Evolutionary conservation across 2,888 invertebrate species (phyloP), one percentile per base, ranked within the genome.

Genomic region (Epistrophe grossulariae): DNA sequence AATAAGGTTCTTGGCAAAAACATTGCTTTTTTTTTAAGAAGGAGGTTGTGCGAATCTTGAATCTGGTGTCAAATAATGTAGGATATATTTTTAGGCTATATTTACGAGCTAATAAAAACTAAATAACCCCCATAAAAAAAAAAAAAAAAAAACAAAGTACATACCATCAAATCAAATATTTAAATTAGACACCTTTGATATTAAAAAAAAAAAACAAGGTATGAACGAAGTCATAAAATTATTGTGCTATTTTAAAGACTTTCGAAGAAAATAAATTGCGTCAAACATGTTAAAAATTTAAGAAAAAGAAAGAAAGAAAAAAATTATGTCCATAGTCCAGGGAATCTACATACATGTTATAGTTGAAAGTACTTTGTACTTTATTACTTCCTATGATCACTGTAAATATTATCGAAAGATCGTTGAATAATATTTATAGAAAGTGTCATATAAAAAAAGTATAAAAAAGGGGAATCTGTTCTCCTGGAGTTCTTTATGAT

Each of bases 131-230:
- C 66, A 35, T 35, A 48, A 66, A 55, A 31, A 52, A 10, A 40
- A n/a, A 24, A 48, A 66, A 52, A 28, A 52, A 13, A 43, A 17
- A 28, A n/a, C 9, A 48, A 35, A 17, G 17, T 45, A 66, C 11
- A 7, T 35, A 8, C 66, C 31, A 66, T 66, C 48, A 66, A 66
- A 66, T 66, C 66, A 66, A 66, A 66, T 66, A 66, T 66, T 66
- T 48, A 66, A 66, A 66, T 66, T 48, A 48, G 45, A 66, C 19
- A 35, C 48, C 66, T 48, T 62, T 40, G 40, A 62, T 40, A 60
- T 40, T 38, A 40, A 38, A 17, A 59, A 17, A n/a, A 59, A 17
- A 10, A 1, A 15, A 5, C 3, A n/a, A 13, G 1, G 52, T 17
- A 35, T 57, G n/a, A n/a, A n/a, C 35, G 4, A 31, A n/a, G n/a